phyloP scores from a whole-genome alignment of 2,888 invertebrate genomes.

The Elysia crispata region DNA sequence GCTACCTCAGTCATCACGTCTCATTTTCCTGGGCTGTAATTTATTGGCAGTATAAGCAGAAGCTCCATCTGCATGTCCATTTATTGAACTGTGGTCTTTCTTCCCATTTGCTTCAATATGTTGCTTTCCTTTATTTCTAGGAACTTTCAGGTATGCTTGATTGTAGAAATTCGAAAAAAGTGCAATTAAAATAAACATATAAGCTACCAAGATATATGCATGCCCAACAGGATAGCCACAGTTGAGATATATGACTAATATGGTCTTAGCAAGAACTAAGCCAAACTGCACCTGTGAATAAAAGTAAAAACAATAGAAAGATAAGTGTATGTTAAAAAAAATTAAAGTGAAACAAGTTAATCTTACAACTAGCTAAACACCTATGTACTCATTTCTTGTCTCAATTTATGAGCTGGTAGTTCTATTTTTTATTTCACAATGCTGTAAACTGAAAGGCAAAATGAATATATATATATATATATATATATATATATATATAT shows the following conservation, averaged over 20 bases:
- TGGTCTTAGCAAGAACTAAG: slow-evolving; percentile 77
- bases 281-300: slow-evolving; percentile 74
- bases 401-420: too few species aligned
- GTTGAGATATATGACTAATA: slow-evolving; percentile 61
- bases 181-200: slow-evolving; percentile 69
- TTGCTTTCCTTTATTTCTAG: slow-evolving; percentile 22
- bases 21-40: too few species aligned
- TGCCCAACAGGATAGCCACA: slow-evolving; percentile 70
- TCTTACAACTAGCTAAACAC: neutral
- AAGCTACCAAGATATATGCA: slow-evolving; percentile 65
- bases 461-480: too few species aligned
- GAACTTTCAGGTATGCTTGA: slow-evolving; percentile 68
- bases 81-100: too few species aligned
- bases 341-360: neutral
- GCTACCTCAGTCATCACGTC: too few species aligned
- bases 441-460: too few species aligned
- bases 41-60: too few species aligned
- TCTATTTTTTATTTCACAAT: too few species aligned
- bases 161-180: slow-evolving; percentile 76
- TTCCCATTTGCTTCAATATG: too few species aligned
- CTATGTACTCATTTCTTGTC: neutral
- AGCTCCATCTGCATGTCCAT: too few species aligned
- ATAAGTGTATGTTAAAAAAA: neutral
- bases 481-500: too few species aligned
- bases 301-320: neutral